phyloP scores from a whole-genome alignment of 1,140 invertebrate genomes.

The Drosophila kepulauana region DNA sequence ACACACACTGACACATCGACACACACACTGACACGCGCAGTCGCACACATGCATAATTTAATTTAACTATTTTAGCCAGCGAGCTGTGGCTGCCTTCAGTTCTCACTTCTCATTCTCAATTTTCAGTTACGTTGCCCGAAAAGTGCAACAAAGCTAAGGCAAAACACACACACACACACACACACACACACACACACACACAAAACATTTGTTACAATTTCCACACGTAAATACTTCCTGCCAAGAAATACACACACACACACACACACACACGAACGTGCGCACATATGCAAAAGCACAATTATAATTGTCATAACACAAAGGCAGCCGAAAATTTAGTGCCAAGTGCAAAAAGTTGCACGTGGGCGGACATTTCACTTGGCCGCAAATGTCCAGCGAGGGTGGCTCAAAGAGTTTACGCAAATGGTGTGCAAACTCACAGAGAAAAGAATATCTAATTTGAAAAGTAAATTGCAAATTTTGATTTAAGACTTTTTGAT shows the following conservation, averaged over 20 bases:
- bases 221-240: conserved; percentile 80
- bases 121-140: conserved; percentile 66
- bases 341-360: conserved; percentile 76
- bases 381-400: conserved; percentile 37
- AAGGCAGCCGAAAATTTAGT: conserved; percentile 81
- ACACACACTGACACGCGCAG: conserved; percentile 13
- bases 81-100: conserved; percentile 37
- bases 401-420: background rate
- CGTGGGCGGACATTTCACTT: conserved; percentile 41
- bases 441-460: too few relatives aligned
- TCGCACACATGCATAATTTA: conserved; percentile 58
- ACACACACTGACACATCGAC: conserved; percentile 12
- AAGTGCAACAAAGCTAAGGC: conserved; percentile 70
- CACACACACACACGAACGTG: conserved; percentile 23
- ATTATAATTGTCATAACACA: conserved; percentile 83
- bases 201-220: conserved; percentile 81
- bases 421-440: background rate
- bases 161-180: conserved; percentile 4
- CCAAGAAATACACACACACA: conserved; percentile 62
- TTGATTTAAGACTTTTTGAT: too few relatives aligned
- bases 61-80: conserved; percentile 75
- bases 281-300: conserved; percentile 68
- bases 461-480: too few relatives aligned
- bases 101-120: too few relatives aligned
- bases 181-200: conserved; percentile 31